Percentiles rank a stretch among this genome's conserved stretches.
These are phyloP conservation scores for Thysanoteuthis rhombus DNA, from an alignment of 2,888 invertebrate species.

Conservation along the genomic window DNA sequence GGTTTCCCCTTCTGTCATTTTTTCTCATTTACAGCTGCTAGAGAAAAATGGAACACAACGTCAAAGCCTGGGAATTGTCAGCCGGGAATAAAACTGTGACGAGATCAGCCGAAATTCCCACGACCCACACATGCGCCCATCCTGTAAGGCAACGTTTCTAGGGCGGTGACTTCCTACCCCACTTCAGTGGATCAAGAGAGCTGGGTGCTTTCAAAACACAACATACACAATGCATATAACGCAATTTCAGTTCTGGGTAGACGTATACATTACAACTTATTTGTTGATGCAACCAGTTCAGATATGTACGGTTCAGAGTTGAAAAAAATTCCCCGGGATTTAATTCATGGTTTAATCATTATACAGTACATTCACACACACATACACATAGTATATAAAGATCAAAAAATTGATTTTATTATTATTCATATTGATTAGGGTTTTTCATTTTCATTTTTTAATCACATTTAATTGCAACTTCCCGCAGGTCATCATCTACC, in stretches of 20 bases:
- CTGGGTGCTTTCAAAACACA: background rate
- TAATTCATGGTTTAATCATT: too few species aligned
- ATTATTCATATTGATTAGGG: too few species aligned
- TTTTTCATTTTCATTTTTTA: too few species aligned
- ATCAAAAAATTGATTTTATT: too few species aligned
- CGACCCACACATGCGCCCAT: background rate
- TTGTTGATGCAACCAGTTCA: too few species aligned
- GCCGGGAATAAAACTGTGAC: background rate
- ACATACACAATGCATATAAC: background rate
- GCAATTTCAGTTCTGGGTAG: background rate
- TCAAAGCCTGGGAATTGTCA: background rate
- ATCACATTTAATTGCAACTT: too few species aligned
- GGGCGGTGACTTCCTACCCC: background rate
- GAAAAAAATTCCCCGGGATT: too few species aligned
- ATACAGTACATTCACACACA: too few species aligned
- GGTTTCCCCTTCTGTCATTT: background rate
- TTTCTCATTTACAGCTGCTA: background rate
- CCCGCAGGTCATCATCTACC: too few species aligned
- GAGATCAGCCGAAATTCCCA: background rate
- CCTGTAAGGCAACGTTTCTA: background rate
- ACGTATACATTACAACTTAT: too few species aligned
- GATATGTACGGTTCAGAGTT: too few species aligned
- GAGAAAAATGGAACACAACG: background rate
- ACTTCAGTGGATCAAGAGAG: background rate
- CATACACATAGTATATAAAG: too few species aligned